Base-by-base conservation (phyloP, 2,797 vertebrate species). In the Mormyrops attenuatus region DNA sequence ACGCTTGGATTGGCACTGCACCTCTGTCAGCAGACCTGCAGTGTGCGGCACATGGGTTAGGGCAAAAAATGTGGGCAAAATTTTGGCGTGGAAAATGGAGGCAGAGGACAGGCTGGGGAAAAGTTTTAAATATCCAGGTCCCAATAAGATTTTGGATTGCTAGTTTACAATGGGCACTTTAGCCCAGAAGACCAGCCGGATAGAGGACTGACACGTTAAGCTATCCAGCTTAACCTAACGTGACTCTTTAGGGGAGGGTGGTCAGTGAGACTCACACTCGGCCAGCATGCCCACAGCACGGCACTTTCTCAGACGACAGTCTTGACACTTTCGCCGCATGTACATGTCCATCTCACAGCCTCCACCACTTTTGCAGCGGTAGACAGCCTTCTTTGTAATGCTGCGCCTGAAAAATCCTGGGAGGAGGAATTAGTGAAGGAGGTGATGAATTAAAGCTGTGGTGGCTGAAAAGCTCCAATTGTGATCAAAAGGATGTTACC, bases 281-380 rank as follows among this genome's bases (percentile, higher is more conserved):
- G 97, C 97, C 92, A 99, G 93, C 98, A 99, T 99, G 88, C 97
- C 97, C 92, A 98, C 97, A 0, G 98, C 97, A n/a, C 96, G 97
- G 92, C 97, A 99, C 93, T 99, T 99, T 94, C 97, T 97, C 92
- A 99, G 90, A 88, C 98, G 96, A 92, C 97, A 99, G 93, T 98
- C 98, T 91, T 98, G 98, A 92, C 98, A 99, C 94, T 99, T 98
- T 92, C 98, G 97, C 52, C 97, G 94, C 98, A 98, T 99, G 93
- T 99, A 99, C 97, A 98, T 98, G 95, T 99, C 98, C 97, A 99
- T 99, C 95, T 99, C 98, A 90, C 98, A 98, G 91, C 97, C 94
- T 0, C 98, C 98, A 0, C 98, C 97, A 1, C 95, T 99, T 95
- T 99, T 99, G 91, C 98, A 99, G 89, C 95, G 96, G 89, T 98